Conservation (phyloP, 1,140 invertebrate genomes). For the Nephotettix cincticeps region DNA sequence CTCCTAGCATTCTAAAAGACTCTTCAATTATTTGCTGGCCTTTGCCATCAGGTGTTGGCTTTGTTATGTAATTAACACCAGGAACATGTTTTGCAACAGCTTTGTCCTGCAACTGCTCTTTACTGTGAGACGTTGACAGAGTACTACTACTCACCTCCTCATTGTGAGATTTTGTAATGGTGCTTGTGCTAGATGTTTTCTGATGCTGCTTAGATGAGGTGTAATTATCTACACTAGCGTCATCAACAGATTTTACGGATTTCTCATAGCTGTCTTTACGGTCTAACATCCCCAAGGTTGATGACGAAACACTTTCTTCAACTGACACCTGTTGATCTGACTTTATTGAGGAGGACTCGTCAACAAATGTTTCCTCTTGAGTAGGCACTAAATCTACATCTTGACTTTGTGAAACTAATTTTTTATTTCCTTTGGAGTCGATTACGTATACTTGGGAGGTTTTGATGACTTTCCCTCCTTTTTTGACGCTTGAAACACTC, state of each 20-base stretch:
- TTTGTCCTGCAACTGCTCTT: too few relatives aligned
- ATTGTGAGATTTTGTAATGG: not conserved
- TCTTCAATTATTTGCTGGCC: not conserved
- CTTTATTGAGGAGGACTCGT: not conserved
- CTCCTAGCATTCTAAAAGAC: not conserved
- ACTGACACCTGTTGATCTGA: not conserved
- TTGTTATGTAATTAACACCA: not conserved
- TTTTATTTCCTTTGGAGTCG: slow-evolving; percentile 18
- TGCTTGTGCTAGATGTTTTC: not conserved
- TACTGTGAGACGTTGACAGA: too few relatives aligned
- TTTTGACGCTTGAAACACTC: slow-evolving; percentile 18
- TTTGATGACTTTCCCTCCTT: slow-evolving; percentile 15
- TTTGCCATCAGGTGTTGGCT: not conserved
- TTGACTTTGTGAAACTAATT: slow-evolving; percentile 15
- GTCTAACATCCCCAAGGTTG: not conserved
- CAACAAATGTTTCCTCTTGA: not conserved
- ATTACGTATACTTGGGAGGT: slow-evolving; percentile 21
- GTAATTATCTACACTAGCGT: not conserved
- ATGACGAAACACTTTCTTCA: slow-evolving; percentile 1
- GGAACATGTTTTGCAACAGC: not conserved
- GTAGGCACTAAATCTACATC: not conserved
- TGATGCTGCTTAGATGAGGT: not conserved
- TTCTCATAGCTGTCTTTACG: not conserved
- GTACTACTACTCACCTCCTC: not conserved
- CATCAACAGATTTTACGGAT: too few relatives aligned